Conservation (phyloP, 64 coral and sea anemone species). For the Actinia tenebrosa region DNA sequence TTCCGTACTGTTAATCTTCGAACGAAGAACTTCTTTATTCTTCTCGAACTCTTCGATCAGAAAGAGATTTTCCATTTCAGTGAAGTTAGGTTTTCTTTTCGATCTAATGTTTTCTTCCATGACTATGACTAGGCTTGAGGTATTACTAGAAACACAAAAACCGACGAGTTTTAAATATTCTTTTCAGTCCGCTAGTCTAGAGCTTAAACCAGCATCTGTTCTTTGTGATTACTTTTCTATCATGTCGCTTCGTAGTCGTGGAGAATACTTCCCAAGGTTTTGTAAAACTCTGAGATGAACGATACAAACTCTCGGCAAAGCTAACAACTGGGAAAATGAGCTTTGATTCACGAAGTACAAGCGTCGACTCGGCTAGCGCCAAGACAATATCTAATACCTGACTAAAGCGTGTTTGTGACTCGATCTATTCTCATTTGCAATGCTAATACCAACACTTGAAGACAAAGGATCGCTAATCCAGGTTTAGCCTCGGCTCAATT, state of each 20-base stretch:
- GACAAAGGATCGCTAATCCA: conserved; percentile 19
- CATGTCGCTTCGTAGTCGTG: neutral
- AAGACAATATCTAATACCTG: conserved; percentile 23
- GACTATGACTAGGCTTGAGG: neutral
- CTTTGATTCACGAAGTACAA: neutral
- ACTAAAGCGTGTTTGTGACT: neutral
- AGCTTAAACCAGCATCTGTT: conserved; percentile 8
- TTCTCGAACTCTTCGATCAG: conserved; percentile 49
- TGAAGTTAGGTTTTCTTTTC: conserved; percentile 57
- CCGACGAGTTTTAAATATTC: too few relatives aligned
- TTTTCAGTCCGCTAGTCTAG: neutral
- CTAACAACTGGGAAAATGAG: neutral
- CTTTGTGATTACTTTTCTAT: neutral
- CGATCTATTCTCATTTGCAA: conserved; percentile 1
- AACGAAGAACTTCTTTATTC: conserved; percentile 34
- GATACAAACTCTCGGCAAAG: neutral
- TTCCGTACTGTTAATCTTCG: conserved; percentile 45
- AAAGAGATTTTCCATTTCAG: conserved; percentile 51
- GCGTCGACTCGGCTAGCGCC: neutral
- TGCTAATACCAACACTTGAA: conserved; percentile 13
- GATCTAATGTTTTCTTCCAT: neutral
- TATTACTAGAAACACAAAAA: neutral
- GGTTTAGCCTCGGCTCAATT: conserved; percentile 29
- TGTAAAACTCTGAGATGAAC: neutral
- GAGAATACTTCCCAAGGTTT: neutral